Base-by-base conservation (phyloP, 2,113 vertebrate genomes). In the Phyllostomus hastatus region DNA sequence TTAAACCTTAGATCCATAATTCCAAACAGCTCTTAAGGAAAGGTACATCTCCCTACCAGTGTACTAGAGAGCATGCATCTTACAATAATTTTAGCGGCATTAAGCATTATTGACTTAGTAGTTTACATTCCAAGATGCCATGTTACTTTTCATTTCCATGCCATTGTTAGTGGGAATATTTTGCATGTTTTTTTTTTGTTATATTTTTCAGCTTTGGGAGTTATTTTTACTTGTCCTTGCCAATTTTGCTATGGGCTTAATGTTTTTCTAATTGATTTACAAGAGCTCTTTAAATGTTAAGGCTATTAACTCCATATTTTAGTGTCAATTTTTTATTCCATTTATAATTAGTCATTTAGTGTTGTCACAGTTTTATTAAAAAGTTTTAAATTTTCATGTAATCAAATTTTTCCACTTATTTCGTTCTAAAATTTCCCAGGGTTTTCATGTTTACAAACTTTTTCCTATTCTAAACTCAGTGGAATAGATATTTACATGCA, bases 381-480 rank as follows among this genome's bases (percentile, higher is more conserved):
- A 67, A 75, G 33, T 54, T 88, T n/a, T 33, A 69, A 90, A 75
- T 26, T 78, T 84, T 81, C 50, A 84, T 50, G 46, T 50, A 59
- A 88, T 73, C 72, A 67, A 33, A 67, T 67, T 24, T 73, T 84
- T 72, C 66, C 72, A 43, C 31, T 20, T 64, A 43, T 84, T 90
- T 4, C 3, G 12, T 70, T 35, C 46, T 70, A 46, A 66, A 43
- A 80, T 61, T 79, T 33, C 16, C 31, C 2, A 70, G 22, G 7
- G 7, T 31, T 64, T 92, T 33, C 11, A 59, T 9, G 43, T 3
- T 86, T 90, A 85, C n/a, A 81, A 70, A 17, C 14, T 54, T 20
- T 93, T 90, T 57, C 31, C 48, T 28, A 92, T 70, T 82, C 41
- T 95, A 84, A 90, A 81, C 31, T 90, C 33, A 86, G 43, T 31